Percentiles rank a stretch among this genome's conserved stretches.
These are phyloP conservation scores for Acleris holmiana DNA, from an alignment of 2,888 invertebrate genomes.

Conservation along the genomic window DNA sequence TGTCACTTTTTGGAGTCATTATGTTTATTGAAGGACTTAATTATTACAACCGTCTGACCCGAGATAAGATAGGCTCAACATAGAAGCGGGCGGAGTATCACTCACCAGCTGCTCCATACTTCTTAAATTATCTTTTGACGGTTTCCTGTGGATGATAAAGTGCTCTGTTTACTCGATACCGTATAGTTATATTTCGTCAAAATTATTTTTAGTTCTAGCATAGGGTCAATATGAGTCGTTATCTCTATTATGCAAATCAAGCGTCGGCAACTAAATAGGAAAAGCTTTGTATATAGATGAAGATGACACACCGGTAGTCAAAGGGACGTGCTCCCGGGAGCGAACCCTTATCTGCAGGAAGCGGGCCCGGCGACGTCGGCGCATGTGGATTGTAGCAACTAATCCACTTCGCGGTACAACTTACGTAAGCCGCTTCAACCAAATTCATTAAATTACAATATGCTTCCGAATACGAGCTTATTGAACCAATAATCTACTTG, in stretches of 20 bases:
- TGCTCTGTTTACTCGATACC: conserved; percentile 52
- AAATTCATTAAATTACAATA: not conserved
- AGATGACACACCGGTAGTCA: conserved; percentile 46
- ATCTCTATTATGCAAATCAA: not conserved
- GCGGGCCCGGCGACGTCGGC: conserved; percentile 59
- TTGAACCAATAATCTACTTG: conserved; percentile 29
- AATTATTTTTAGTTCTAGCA: conserved; percentile 23
- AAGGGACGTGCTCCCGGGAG: conserved; percentile 64
- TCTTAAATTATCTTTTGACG: conserved; percentile 59
- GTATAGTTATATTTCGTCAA: conserved; percentile 47
- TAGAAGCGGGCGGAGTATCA: conserved; percentile 32
- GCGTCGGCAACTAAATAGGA: not conserved
- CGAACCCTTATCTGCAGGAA: conserved; percentile 78
- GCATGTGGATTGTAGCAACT: conserved; percentile 65
- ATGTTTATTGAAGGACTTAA: conserved; percentile 36
- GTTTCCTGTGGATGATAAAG: conserved; percentile 62
- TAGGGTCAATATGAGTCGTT: not conserved
- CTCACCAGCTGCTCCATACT: conserved; percentile 41
- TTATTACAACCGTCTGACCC: conserved; percentile 39
- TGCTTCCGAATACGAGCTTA: conserved; percentile 37
- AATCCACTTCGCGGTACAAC: conserved; percentile 52
- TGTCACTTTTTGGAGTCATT: conserved; percentile 54
- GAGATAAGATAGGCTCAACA: conserved; percentile 38
- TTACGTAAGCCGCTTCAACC: conserved; percentile 50
- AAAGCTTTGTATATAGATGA: not conserved